These are phyloP conservation scores for Rhagophthalmus giganteus DNA, from an alignment of 2,888 invertebrate species.

Conservation along the genomic window DNA sequence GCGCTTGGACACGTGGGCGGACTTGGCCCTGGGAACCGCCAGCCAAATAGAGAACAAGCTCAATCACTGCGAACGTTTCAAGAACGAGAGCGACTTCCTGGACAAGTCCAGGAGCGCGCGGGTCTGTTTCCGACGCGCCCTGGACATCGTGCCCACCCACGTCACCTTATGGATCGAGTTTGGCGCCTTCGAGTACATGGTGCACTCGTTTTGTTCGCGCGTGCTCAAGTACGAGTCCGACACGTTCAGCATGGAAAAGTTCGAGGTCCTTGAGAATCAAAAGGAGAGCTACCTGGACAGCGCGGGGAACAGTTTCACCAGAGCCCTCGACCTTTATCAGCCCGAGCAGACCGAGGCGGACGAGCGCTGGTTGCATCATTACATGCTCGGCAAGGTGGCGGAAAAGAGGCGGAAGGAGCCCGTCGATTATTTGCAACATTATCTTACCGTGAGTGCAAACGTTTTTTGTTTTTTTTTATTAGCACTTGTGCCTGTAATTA, in stretches of 20 bases:
- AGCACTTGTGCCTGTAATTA: no score
- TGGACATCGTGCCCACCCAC: slow-evolving; percentile 74
- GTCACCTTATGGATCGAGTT: slow-evolving; percentile 87
- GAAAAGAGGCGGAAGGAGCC: slow-evolving; percentile 83
- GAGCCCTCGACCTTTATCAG: slow-evolving; percentile 66
- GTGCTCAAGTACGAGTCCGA: slow-evolving; percentile 80
- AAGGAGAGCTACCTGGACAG: slow-evolving; percentile 79
- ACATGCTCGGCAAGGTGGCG: slow-evolving; percentile 93
- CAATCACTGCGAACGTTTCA: slow-evolving; percentile 69
- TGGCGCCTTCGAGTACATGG: slow-evolving; percentile 85
- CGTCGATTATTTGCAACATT: slow-evolving; percentile 75
- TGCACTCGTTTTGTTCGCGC: slow-evolving; percentile 88
- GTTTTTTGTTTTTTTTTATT: no score
- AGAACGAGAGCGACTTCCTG: slow-evolving; percentile 66
- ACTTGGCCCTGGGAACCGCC: slow-evolving; percentile 79
- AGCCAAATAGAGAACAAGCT: slow-evolving; percentile 78
- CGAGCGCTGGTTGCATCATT: slow-evolving; percentile 90
- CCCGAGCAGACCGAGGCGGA: slow-evolving; percentile 65
- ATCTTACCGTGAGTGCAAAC: slow-evolving; percentile 73
- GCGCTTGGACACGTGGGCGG: slow-evolving; percentile 91
- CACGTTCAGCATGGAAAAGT: slow-evolving; percentile 73
- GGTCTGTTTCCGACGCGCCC: slow-evolving; percentile 78
- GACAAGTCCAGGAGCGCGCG: slow-evolving; percentile 73
- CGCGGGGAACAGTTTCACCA: slow-evolving; percentile 77
- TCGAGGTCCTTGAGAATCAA: slow-evolving; percentile 72